These are phyloP conservation scores for Corythornis vintsioides DNA, from an alignment of 2,113 vertebrate species.

Conservation along the genomic window DNA sequence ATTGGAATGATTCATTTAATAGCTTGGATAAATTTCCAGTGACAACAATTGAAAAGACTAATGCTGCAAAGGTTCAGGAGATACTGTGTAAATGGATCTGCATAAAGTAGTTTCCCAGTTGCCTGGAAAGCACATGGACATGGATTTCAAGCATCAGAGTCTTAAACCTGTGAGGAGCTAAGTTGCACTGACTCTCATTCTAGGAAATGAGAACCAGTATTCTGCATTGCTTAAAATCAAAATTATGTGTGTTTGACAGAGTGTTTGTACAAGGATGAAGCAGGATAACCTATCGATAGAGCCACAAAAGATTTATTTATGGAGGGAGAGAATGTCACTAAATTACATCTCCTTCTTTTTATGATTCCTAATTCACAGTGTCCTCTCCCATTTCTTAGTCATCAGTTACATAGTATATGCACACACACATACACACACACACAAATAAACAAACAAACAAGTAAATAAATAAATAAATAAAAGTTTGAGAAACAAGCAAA, in stretches of 20 bases:
- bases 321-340: background rate
- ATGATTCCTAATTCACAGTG: background rate
- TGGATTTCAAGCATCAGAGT: background rate
- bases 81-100: background rate
- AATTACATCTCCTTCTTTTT: background rate
- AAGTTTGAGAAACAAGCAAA: conserved; percentile 2
- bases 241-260: background rate
- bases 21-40: background rate
- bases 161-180: background rate
- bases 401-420: background rate
- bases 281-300: background rate
- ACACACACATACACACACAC: background rate
- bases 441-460: background rate
- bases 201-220: background rate
- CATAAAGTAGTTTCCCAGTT: background rate
- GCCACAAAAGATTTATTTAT: background rate
- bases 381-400: background rate
- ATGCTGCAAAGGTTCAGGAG: background rate
- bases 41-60: background rate
- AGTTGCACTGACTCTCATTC: background rate
- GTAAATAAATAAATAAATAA: background rate
- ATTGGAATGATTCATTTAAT: fast-evolving
- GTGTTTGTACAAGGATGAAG: background rate
- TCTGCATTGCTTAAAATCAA: background rate
- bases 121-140: background rate